phyloP scores from a whole-genome alignment of 2,113 vertebrate species.

The Carassius carassius region DNA sequence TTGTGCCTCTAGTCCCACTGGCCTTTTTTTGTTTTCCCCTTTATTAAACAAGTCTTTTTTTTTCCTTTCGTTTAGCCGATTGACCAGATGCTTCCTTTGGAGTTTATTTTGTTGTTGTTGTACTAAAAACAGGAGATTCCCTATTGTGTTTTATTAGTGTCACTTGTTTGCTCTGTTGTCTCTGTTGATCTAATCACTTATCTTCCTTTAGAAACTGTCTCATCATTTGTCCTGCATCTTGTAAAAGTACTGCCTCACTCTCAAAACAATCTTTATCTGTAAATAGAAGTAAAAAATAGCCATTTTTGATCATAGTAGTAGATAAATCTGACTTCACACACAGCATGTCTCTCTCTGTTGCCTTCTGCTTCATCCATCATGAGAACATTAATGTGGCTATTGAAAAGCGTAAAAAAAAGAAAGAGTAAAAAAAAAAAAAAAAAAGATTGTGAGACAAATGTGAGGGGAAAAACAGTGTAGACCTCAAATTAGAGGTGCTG shows the following conservation, averaged over 20 bases:
- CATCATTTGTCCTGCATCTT: slow-evolving; percentile 42
- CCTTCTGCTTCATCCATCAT: not conserved
- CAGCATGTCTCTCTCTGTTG: not conserved
- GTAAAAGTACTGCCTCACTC: slow-evolving; percentile 13
- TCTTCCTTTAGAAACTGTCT: slow-evolving; percentile 2
- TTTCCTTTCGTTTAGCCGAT: not conserved
- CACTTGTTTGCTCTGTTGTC: not conserved
- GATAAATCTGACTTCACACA: not conserved
- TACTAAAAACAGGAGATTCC: not conserved
- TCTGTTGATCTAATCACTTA: slow-evolving; percentile 38
- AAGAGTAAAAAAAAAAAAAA: not conserved
- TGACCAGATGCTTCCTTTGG: not conserved
- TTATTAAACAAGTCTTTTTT: not conserved
- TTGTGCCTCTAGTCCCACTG: not conserved
- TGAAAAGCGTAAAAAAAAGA: no score
- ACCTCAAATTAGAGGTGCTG: slow-evolving; percentile 37
- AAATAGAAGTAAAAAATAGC: not conserved
- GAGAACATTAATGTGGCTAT: not conserved
- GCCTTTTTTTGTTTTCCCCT: not conserved
- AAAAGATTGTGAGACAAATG: not conserved
- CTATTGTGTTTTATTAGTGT: slow-evolving; percentile 11
- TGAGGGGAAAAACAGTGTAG: not conserved
- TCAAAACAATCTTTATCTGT: slow-evolving; percentile 38
- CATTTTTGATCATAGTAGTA: not conserved
- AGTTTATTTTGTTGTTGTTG: slow-evolving; percentile 14